Evolutionary conservation across 2,113 vertebrate species (phyloP), one percentile per base, ranked within the genome.

Genomic region (Melanotaenia duboulayi): DNA sequence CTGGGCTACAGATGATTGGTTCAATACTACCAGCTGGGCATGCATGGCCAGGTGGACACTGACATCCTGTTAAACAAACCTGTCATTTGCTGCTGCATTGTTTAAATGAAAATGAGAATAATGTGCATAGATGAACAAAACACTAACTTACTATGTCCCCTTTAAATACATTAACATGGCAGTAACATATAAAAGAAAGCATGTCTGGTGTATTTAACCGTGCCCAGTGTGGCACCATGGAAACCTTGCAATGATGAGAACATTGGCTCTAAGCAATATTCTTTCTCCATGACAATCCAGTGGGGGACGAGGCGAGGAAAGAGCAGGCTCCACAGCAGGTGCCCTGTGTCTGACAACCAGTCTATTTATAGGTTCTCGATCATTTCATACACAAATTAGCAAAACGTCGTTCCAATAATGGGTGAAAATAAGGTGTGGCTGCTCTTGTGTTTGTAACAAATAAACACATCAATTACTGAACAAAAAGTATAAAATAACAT

Each of bases 11-110:
- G 20, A 90, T 78, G 48, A 80, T 13, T 0, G 96, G 95, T 64
- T 93, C 81, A 11, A 66, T 74, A 62, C 95, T 96, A 42, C 96
- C 96, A 63, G 58, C 11, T 22, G 96, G 95, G 51, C 96, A 98
- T 0, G 77, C 85, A 60, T 96, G 92, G 23, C 96, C 95, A 70
- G 84, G 55, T 2, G 93, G 95, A 72, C 97, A 97, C 59, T 92
- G 71, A 28, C 40, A 72, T 69, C 76, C 93, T 94, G 84, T 60
- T 6, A 71, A 49, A 84, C 28, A 68, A 67, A 52, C 52, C 20
- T 35, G 8, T 76, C 12, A 35, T 11, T 28, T 62, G 17, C 42
- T 46, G 8, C 22, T 16, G 10, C 40, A 65, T 44, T 61, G 28
- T 70, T 65, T 20, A 1, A 52, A 24, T 25, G 0, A 54, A 60